Evolutionary conservation across 2,797 vertebrate species (phyloP).

Genomic region (Oreochromis grahami): DNA sequence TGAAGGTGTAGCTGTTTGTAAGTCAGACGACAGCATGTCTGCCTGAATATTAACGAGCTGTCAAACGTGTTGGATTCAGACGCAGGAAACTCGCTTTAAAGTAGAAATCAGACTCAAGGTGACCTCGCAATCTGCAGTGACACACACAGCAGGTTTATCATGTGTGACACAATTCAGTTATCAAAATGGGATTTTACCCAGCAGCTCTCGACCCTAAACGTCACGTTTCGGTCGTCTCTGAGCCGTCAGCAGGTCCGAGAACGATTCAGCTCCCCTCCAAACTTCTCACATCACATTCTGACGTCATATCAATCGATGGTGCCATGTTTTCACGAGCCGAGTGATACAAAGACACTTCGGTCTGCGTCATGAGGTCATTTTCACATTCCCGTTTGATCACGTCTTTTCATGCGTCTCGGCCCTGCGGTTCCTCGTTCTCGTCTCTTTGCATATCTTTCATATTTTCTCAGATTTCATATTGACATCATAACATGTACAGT

Average conservation of each 20-base stretch:
- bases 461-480: rapidly evolving
- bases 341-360: not conserved
- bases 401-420: not conserved
- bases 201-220: rapidly evolving
- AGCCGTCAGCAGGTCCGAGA: not conserved
- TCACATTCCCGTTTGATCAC: not conserved
- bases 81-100: not conserved
- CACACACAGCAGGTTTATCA: rapidly evolving
- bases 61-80: not conserved
- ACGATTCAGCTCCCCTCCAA: not conserved
- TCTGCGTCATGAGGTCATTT: rapidly evolving
- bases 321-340: not conserved
- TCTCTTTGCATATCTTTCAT: not conserved
- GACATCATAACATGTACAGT: not conserved
- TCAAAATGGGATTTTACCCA: rapidly evolving
- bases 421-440: not conserved
- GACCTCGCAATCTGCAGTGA: not conserved
- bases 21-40: not conserved
- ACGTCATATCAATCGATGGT: rapidly evolving
- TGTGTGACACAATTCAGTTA: not conserved
- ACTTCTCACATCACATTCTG: not conserved
- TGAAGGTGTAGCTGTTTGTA: not conserved
- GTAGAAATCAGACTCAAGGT: not conserved
- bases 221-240: rapidly evolving
- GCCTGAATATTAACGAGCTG: not conserved